Evolutionary conservation across 2,888 invertebrate species (phyloP), one percentile per base, ranked within the genome.

Genomic region (Eristalinus aeneus): DNA sequence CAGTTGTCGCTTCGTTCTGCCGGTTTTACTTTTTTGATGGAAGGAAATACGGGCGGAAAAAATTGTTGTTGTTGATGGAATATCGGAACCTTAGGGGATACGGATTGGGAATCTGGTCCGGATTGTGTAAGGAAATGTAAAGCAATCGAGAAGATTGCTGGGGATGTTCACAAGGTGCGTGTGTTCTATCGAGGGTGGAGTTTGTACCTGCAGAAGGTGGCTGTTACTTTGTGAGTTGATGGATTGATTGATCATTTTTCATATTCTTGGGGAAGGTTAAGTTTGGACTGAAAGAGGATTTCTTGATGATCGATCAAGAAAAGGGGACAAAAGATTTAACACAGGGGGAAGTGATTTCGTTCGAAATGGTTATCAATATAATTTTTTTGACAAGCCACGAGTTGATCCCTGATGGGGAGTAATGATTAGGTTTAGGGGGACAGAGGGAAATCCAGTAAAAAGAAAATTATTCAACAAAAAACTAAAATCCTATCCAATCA

Each of bases 1-100:
- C 34, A 67, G 8, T 54, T 20, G 10, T 32, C 46, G 3, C 27
- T 27, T 27, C 27, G 27, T 27, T 27, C 27, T 27, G 27, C 2
- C 27, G 27, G 27, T 27, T 27, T 56, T 20, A 12, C 20, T n/a
- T 39, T 65, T 32, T 65, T 27, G 9, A n/a, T 58, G 20, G 32
- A 80, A 63, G 85, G 85, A 85, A 85, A 85, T 85, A 69, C 72
- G 85, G 85, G 85, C 81, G 80, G 81, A 75, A 79, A 73, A 69
- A 67, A 46, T 20, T 46, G 16, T 46, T 46, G 46, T 46, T 46
- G 16, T 16, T 8, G 46, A 46, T 16, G 16, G 16, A 8, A 65
- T 63, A 0, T 60, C 60, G 20, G 12, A 63, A 58, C 58, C 60
- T 56, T 53, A 27, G 8, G 67, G 64, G 31, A 39, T 10, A 32